Evolutionary conservation across 1,140 invertebrate species (phyloP), one percentile per base, ranked within the genome.

Genomic region (Pseudomyrmex gracilis): DNA sequence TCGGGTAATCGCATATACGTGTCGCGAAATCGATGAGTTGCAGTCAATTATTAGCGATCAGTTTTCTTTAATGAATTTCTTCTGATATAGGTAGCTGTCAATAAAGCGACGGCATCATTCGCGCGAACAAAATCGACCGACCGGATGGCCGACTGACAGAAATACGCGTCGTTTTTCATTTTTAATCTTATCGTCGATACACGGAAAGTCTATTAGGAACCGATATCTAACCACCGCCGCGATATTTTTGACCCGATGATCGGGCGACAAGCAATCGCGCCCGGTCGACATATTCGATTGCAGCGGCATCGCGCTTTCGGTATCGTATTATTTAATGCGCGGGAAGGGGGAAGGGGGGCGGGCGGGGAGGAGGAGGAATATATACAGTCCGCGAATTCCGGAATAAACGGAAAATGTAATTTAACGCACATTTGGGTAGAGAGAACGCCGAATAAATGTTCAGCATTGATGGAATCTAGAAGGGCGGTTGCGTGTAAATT

Each of bases 161-260:
- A 83, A 82, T 83, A 85, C 64, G 70, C 71, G 57, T 57, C 22
- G 51, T 82, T 63, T 63, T 82, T 57, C 60, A 85, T 76, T 76
- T 68, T 83, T 76, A 85, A 83, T 70, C 64, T 61, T 64, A 83
- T 74, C 80, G 57, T 34, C 67, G 61, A 70, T 34, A 34, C 55
- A 83, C 22, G 80, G 71, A 60, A 83, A 83, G 63, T 83, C 74
- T 85, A 83, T 85, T 74, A 83, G 55, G 34, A 20, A 17, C 61
- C 49, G 47, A 55, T 83, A 73, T 83, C 34, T 83, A 45, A 45
- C 61, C 82, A 66, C 12, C 12, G 49, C 71, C 34, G 34, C 34
- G 34, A 24, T 83, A 76, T 83, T 83, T 76, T 78, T 66, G 78
- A 73, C 15, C 13, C 45, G 17, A 34, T 34, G 34, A 24, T 78